Base-by-base conservation (phyloP, 2,113 vertebrate species). In the Corythornis vintsioides region DNA sequence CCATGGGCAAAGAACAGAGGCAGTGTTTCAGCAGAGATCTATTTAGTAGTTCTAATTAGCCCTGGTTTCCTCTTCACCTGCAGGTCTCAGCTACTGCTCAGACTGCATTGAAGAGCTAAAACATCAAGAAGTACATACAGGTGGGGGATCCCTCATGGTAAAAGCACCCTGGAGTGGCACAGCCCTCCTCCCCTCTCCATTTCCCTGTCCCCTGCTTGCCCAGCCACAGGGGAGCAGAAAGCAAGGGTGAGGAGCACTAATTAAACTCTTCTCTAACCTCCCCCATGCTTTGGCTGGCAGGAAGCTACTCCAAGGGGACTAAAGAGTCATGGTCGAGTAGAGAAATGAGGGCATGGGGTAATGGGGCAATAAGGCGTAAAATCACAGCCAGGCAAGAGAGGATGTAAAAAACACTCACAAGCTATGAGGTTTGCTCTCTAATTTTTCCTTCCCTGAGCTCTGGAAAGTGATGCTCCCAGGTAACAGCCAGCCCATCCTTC, bases 1-100 rank as follows among this genome's bases (percentile, higher is more conserved):
- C 73, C 55, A 5, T 1, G 2, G 79, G 71, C 75, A 60, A 31
- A 6, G 57, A 64, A 61, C 83, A 76, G 50, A 31, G 63, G 55
- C 1, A 0, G 45, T 2, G 5, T 61, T 91, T 80, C 50, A 45
- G 72, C 76, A 80, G 17, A 69, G 56, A 77, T 56, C 91, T 86
- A 77, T 95, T 94, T 90, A 96, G 69, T 1, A 3, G 38, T 22
- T 92, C 76, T 88, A 92, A 90, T 96, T 93, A 90, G 69, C 69
- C 73, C 28, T 21, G 19, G 83, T 94, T 90, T 95, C 80, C 56
- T 66, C 7, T 1, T 92, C 76, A 80, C 64, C 83, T 74, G 47
- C 89, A 83, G 86, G 75, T 83, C 72, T 77, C 60, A 8, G 83
- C 78, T 72, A 45, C 29, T 38, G 56, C 52, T 95, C 57, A 35